Percentiles rank a stretch among this genome's conserved stretches.
These are phyloP conservation scores for Pseudomugil gertrudae DNA, from an alignment of 2,797 vertebrate species.

Conservation along the genomic window DNA sequence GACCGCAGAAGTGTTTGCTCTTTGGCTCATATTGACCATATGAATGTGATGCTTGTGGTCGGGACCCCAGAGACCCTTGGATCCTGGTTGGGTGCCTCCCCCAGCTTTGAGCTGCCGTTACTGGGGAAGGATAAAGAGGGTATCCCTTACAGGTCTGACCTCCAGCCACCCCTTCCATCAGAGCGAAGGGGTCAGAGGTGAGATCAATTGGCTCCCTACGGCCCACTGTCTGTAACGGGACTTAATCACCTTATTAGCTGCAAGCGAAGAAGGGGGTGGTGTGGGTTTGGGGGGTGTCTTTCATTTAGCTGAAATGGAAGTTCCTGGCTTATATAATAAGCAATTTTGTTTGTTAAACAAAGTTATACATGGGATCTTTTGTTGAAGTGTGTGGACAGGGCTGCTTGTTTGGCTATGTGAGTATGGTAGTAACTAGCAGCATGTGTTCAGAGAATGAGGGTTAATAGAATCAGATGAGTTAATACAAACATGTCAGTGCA, in stretches of 20 bases:
- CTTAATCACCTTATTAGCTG: slow-evolving; percentile 97
- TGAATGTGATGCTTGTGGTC: slow-evolving; percentile 80
- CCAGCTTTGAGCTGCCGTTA: slow-evolving; percentile 92
- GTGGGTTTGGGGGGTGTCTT: slow-evolving; percentile 34
- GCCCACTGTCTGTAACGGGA: slow-evolving; percentile 89
- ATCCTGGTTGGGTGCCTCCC: slow-evolving; percentile 89
- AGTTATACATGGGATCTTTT: not conserved
- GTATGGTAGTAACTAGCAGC: not conserved
- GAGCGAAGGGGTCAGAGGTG: slow-evolving; percentile 84
- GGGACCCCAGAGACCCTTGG: slow-evolving; percentile 84
- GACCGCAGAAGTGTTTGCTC: slow-evolving; percentile 85
- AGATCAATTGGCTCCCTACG: slow-evolving; percentile 91
- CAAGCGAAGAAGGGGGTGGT: slow-evolving; percentile 44
- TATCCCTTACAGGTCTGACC: slow-evolving; percentile 98
- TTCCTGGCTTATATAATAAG: slow-evolving; percentile 11
- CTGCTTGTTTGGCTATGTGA: not conserved
- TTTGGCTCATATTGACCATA: slow-evolving; percentile 86
- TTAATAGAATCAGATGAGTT: not conserved
- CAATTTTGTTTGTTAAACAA: not conserved
- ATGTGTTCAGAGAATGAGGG: not conserved
- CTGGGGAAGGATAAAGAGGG: slow-evolving; percentile 92
- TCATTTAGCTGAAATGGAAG: slow-evolving; percentile 38
- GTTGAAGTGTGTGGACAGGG: not conserved
- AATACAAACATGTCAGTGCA: not conserved
- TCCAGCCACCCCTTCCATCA: slow-evolving; percentile 90